Conservation (phyloP, 2,113 vertebrate species). For the Notarius lentiginosus region DNA sequence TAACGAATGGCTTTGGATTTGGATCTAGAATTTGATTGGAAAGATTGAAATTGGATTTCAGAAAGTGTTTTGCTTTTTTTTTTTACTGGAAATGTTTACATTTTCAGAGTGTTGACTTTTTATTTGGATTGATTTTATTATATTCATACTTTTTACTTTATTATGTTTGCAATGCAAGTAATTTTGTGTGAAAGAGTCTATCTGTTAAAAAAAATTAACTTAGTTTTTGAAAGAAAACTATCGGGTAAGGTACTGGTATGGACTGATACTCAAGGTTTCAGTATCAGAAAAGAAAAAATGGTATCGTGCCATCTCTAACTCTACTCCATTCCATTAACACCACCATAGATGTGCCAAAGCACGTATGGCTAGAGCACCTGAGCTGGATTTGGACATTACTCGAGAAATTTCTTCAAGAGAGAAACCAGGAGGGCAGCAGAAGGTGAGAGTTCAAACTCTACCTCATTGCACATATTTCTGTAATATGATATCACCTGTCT, state of each 20-base stretch:
- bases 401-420: constrained; percentile 70
- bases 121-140: not conserved
- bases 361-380: constrained; percentile 73
- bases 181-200: not conserved
- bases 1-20: not conserved
- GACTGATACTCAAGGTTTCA: not conserved
- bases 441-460: constrained; percentile 55
- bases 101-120: not conserved
- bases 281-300: not conserved
- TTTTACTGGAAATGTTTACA: not conserved
- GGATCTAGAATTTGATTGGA: not conserved
- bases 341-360: constrained; percentile 73
- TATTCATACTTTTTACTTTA: not conserved
- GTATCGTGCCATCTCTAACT: not conserved
- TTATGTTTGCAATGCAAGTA: not conserved
- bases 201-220: not conserved
- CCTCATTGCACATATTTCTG: not conserved
- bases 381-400: constrained; percentile 74
- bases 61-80: no score
- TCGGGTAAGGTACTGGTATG: not conserved
- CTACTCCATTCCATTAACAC: no score
- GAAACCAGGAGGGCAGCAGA: constrained; percentile 46
- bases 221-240: not conserved
- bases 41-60: not conserved
- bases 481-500: not conserved